phyloP scores from a whole-genome alignment of 2,797 vertebrate genomes.

The Bryconaethiops microstoma region DNA sequence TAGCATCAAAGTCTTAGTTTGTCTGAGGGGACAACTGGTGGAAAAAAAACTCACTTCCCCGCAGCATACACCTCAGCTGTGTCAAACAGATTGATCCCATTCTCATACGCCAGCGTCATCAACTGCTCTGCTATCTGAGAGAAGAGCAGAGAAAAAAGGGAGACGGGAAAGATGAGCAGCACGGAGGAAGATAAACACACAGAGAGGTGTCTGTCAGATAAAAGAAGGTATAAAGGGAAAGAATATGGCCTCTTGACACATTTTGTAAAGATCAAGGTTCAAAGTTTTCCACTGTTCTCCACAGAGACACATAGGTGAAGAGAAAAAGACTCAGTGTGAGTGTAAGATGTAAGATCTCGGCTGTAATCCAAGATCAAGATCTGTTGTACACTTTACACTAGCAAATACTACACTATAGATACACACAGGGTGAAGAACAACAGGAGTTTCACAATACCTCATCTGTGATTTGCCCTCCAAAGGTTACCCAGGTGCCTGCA shows the following conservation, averaged over 20 bases:
- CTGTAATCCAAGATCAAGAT: too few relatives aligned
- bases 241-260: neutral
- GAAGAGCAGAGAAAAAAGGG: neutral
- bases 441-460: conserved; percentile 78
- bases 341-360: neutral
- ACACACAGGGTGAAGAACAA: neutral
- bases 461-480: conserved; percentile 91
- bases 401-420: neutral
- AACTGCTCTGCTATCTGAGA: conserved; percentile 90
- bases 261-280: neutral
- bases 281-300: neutral
- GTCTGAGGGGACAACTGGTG: neutral
- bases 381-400: neutral
- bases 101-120: conserved; percentile 94
- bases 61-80: conserved; percentile 92
- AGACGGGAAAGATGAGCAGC: conserved; percentile 26
- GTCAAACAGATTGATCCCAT: conserved; percentile 94
- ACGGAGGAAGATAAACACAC: neutral
- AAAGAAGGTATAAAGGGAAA: neutral
- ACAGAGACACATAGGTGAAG: neutral
- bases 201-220: neutral
- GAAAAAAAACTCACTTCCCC: conserved; percentile 82
- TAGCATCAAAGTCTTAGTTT: neutral
- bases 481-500: conserved; percentile 94
- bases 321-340: neutral